Evolutionary conservation across 2,797 vertebrate species (phyloP), one percentile per base, ranked within the genome.

Genomic region (Acipenser transmontanus): DNA sequence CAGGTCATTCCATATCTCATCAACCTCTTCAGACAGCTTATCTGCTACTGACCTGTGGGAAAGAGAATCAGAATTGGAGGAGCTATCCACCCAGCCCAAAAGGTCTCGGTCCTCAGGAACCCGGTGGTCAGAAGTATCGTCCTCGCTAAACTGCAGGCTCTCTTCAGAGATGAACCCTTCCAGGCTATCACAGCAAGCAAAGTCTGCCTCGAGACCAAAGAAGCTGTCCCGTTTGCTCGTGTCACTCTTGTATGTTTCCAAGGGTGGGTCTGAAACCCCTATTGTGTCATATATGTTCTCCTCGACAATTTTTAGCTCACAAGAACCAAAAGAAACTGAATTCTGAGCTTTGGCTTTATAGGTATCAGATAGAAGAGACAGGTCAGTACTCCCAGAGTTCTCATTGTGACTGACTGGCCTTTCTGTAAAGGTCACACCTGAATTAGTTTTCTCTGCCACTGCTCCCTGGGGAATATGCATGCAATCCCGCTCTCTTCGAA

Each of bases 1-100:
- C 68, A 99, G 81, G 73, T 99, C 97, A 1, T 94, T 96, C 95
- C 97, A 99, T 81, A 99, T 98, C 80, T 98, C 94, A 1, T 98
- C 95, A 0, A 96, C 96, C 77, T 93, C 91, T 77, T 98, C 95
- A 0, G 96, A 96, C 79, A 95, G 88, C 70, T 90, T 92, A 68
- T 95, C 93, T 1, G 92, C 87, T 10, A 85, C 80, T 12, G 93
- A 85, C 14, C 84, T 89, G 61, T 87, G 89, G 0, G 89, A 82
- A 0, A 86, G 66, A 0, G 87, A 90, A 76, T 92, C 89, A 0
- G 91, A 91, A 61, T 88, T 86, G 50, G 90, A 87, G 0, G 92
- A 91, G 47, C 84, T 90, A 2, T 87, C 84, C 0, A 84, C 72
- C 63, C 87, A 69, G 52, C 79, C 85, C 61, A 87, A 79, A 54